Evolutionary conservation across 1,140 invertebrate species (phyloP).

Genomic region (Calephelis virginiensis): DNA sequence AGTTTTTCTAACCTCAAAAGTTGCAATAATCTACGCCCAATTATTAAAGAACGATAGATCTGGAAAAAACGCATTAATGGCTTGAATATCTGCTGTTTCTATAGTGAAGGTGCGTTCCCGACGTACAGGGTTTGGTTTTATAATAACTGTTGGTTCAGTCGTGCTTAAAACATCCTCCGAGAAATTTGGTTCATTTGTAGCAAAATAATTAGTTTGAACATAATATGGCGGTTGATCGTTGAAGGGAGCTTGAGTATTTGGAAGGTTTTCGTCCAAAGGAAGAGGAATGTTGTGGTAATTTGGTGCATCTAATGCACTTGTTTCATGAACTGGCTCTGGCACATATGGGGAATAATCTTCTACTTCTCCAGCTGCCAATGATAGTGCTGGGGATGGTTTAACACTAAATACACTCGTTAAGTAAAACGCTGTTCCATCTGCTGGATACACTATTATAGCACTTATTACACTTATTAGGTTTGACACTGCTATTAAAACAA

Average conservation of each 20-base stretch:
- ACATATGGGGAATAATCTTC: neutral
- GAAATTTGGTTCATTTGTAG: conserved; percentile 1
- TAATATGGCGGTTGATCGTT: neutral
- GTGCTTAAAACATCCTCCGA: neutral
- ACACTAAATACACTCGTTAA: conserved; percentile 24
- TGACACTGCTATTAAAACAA: neutral
- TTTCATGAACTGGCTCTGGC: conserved; percentile 1
- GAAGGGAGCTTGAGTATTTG: neutral
- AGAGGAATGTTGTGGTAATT: neutral
- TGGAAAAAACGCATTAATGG: conserved; percentile 3
- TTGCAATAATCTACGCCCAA: neutral
- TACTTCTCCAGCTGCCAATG: conserved; percentile 13
- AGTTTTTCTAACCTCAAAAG: no score
- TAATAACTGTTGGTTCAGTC: conserved; percentile 4
- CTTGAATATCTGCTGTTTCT: conserved; percentile 12
- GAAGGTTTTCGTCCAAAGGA: neutral
- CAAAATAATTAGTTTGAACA: neutral
- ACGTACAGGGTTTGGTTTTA: neutral
- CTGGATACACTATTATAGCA: conserved; percentile 8
- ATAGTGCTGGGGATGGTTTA: conserved; percentile 18
- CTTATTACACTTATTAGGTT: neutral
- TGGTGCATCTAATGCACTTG: neutral
- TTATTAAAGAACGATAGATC: neutral
- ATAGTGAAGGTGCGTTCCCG: neutral
- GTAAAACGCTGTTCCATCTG: conserved; percentile 20